These are phyloP conservation scores for Arizona elegans DNA, from an alignment of 2,113 vertebrate species.

Conservation along the genomic window DNA sequence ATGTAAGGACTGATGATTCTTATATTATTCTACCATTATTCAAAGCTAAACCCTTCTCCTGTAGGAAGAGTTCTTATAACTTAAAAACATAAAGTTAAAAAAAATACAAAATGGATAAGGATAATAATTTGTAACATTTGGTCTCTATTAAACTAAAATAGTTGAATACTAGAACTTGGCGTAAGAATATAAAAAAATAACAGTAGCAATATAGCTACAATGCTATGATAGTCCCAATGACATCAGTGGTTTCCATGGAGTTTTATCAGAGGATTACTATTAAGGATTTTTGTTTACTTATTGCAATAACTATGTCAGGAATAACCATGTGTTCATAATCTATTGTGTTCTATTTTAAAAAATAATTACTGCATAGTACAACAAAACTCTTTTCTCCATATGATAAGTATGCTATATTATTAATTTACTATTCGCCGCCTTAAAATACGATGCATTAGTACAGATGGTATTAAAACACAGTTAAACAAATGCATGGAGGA, in stretches of 20 bases:
- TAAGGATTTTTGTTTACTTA: neutral
- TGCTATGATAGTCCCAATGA: neutral
- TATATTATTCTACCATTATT: conserved; percentile 20
- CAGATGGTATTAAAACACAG: neutral
- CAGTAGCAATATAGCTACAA: neutral
- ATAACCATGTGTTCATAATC: neutral
- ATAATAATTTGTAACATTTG: neutral
- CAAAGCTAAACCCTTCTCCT: conserved; percentile 26
- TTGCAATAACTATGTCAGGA: neutral
- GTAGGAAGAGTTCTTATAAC: conserved; percentile 34
- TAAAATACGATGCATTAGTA: neutral
- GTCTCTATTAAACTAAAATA: neutral
- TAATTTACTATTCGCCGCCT: neutral
- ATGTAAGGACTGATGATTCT: neutral
- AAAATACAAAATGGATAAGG: neutral
- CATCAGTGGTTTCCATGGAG: neutral
- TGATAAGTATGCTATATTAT: neutral
- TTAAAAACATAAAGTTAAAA: neutral
- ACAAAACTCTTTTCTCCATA: neutral
- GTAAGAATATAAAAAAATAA: neutral
- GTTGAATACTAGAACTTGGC: neutral
- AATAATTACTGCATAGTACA: neutral
- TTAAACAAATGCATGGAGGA: neutral
- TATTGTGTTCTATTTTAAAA: neutral
- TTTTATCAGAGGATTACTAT: neutral